These are phyloP conservation scores for Parazoanthus swiftii DNA, from an alignment of 92 coral and sea anemone genomes.

Conservation along the genomic window DNA sequence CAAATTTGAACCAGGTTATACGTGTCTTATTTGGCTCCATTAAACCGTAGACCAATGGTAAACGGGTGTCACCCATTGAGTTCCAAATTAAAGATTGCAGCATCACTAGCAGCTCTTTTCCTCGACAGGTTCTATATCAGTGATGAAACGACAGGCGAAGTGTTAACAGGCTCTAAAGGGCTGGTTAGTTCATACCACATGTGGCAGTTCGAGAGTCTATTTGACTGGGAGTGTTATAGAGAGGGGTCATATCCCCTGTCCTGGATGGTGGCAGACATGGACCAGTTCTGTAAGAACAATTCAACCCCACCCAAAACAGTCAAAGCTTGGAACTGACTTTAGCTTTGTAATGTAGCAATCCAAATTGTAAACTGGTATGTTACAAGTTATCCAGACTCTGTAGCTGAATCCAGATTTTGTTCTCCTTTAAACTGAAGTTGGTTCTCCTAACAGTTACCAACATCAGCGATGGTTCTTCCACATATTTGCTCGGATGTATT, in stretches of 20 bases:
- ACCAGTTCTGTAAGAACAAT: conserved; percentile 28
- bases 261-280: conserved; percentile 44
- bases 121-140: conserved; percentile 39
- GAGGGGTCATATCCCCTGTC: conserved; percentile 43
- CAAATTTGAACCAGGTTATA: too few species aligned
- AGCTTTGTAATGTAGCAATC: not conserved
- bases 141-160: conserved; percentile 21
- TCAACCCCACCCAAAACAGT: conserved; percentile 30
- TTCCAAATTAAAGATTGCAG: too few species aligned
- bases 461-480: not conserved
- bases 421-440: not conserved
- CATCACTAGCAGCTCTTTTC: too few species aligned
- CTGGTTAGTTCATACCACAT: conserved; percentile 32
- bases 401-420: not conserved
- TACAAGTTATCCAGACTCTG: too few species aligned
- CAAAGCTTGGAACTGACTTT: conserved; percentile 29
- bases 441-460: not conserved
- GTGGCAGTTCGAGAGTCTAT: conserved; percentile 49
- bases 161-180: conserved; percentile 32
- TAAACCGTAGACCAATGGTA: too few species aligned
- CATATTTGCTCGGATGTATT: not conserved
- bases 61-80: too few species aligned
- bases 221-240: conserved; percentile 42
- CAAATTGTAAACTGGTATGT: too few species aligned
- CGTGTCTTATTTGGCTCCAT: too few species aligned